These are phyloP conservation scores for Bembecia ichneumoniformis DNA, from an alignment of 2,888 invertebrate genomes.

Conservation along the genomic window DNA sequence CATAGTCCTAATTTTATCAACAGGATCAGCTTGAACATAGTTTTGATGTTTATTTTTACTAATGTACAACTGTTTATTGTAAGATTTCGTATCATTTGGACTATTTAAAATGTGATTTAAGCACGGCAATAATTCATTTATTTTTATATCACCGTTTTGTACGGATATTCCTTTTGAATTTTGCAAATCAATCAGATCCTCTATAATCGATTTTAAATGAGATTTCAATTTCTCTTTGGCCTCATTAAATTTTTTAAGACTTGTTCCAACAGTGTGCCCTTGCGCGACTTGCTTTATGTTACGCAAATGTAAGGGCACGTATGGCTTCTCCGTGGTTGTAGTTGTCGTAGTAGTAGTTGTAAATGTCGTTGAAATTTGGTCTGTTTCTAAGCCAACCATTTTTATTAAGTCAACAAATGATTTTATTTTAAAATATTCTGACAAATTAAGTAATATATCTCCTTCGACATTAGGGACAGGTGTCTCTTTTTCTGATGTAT, in stretches of 20 bases:
- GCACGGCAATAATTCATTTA: conserved; percentile 48
- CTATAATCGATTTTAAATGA: conserved; percentile 49
- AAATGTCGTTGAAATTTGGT: conserved; percentile 2
- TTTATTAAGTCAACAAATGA: conserved; percentile 47
- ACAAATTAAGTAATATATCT: conserved; percentile 44
- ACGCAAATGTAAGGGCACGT: no score
- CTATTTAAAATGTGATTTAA: conserved; percentile 20
- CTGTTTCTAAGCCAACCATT: conserved; percentile 19
- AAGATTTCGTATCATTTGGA: conserved; percentile 7
- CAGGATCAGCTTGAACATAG: not conserved
- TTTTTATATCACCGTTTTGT: conserved; percentile 24
- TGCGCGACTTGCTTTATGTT: not conserved
- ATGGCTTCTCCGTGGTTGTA: not conserved
- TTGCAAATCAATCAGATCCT: conserved; percentile 48
- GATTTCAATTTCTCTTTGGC: conserved; percentile 45
- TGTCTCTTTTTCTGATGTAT: conserved; percentile 12
- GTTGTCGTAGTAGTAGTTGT: conserved; percentile 7
- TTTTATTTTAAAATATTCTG: conserved; percentile 53
- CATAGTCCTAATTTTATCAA: conserved; percentile 30
- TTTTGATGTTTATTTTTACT: not conserved
- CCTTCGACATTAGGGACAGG: conserved; percentile 31
- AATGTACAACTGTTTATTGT: not conserved
- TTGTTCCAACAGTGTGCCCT: not conserved
- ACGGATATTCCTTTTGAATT: conserved; percentile 25
- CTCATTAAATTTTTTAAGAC: conserved; percentile 15